phyloP scores from a whole-genome alignment of 2,888 invertebrate genomes.

The Phorcus lineatus region DNA sequence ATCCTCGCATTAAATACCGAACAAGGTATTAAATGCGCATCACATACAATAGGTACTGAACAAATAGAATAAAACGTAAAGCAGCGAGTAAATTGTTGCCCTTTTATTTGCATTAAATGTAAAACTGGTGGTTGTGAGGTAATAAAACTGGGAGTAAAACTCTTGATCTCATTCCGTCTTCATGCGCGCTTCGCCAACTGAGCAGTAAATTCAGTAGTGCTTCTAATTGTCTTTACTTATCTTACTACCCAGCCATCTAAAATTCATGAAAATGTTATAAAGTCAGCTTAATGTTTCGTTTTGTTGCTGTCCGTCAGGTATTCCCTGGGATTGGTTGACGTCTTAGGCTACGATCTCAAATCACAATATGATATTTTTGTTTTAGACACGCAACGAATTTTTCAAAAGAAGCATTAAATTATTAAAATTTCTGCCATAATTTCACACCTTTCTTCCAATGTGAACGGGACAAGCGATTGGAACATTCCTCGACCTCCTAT shows the following conservation, averaged over 20 bases:
- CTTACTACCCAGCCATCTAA: too few species aligned
- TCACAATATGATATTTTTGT: too few species aligned
- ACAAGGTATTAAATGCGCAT: conserved; percentile 1
- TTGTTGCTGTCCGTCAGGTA: too few species aligned
- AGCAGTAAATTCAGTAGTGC: too few species aligned
- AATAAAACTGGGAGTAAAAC: background rate
- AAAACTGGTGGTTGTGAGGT: background rate
- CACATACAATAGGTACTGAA: conserved; percentile 4
- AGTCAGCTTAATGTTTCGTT: too few species aligned
- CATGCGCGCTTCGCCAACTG: too few species aligned
- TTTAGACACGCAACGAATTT: background rate
- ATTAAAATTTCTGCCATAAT: background rate
- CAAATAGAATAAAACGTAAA: conserved; percentile 3
- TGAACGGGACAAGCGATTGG: background rate
- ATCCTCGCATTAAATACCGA: conserved; percentile 1
- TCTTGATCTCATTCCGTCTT: too few species aligned
- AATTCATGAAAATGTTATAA: too few species aligned
- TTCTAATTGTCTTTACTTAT: too few species aligned
- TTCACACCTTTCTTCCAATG: background rate
- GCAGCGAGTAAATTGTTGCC: conserved; percentile 1
- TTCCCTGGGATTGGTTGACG: too few species aligned
- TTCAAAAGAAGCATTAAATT: background rate
- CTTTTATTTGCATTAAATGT: conserved; percentile 18
- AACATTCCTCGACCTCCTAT: background rate
- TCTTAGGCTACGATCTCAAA: too few species aligned